Evolutionary conservation across 2,888 invertebrate species (phyloP), one percentile per base, ranked within the genome.

Genomic region (Microdon myrmicae): DNA sequence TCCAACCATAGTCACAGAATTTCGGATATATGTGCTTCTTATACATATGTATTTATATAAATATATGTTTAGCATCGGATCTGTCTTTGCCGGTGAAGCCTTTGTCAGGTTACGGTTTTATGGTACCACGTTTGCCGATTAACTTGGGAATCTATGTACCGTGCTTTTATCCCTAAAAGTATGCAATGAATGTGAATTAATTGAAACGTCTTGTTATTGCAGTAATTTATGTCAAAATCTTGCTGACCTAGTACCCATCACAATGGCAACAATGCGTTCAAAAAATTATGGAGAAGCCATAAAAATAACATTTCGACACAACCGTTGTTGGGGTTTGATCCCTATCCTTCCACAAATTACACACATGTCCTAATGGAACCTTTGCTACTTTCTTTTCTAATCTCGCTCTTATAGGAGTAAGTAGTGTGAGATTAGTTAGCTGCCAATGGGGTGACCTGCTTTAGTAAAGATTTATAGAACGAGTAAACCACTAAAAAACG

Each of bases 151-250:
- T 23, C 34, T 22, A 12, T 39, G 39, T 16, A 20, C 14, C 41
- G 34, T 43, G 31, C 26, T 34, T 32, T 28, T 35, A 32, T 29
- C 34, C 28, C 41, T 51, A 17, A 35, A 41, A 41, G 34, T 43
- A 51, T 51, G 43, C 51, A 51, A 35, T 51, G 43, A 51, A 51
- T 22, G 32, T 14, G 43, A 43, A 43, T 35, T 34, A 51, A 34
- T 34, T 28, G 22, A 10, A 35, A 43, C 43, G 34, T 20, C 43
- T 43, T 34, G 43, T 28, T 28, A 13, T 28, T 28, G 28, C n/a
- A 10, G 28, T 7, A 28, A 9, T 28, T 28, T 28, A n/a, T 8
- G 28, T 9, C 10, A 28, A 28, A 13, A 12, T 28, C 12, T 4
- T 28, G n/a, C n/a, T 12, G 28, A 13, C 9, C 26, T 13, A 26